phyloP scores from a whole-genome alignment of 2,888 invertebrate species.

The Rhingia rostrata region DNA sequence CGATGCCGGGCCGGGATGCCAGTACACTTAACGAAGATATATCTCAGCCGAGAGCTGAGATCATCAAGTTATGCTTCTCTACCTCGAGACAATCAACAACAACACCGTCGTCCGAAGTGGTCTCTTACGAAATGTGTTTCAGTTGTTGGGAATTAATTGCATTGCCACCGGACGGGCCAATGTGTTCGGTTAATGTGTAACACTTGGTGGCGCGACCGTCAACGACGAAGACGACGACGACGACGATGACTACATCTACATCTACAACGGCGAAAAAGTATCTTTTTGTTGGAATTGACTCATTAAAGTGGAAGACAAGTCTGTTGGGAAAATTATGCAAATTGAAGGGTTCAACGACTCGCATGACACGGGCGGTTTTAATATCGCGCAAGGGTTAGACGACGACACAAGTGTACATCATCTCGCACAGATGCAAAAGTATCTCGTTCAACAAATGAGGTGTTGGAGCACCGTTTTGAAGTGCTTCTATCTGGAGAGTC shows the following conservation, averaged over 20 bases:
- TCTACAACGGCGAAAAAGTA: not conserved
- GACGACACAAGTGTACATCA: conserved; percentile 22
- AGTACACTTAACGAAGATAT: conserved; percentile 38
- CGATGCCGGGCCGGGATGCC: conserved; percentile 1
- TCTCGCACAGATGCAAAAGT: conserved; percentile 27
- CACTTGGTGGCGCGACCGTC: conserved; percentile 28
- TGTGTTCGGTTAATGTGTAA: conserved; percentile 65
- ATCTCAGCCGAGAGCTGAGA: conserved; percentile 43
- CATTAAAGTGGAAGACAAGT: conserved; percentile 30
- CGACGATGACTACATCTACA: no score
- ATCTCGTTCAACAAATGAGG: conserved; percentile 54
- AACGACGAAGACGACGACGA: conserved; percentile 8
- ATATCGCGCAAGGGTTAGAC: conserved; percentile 4
- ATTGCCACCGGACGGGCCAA: conserved; percentile 59
- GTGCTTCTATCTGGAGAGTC: conserved; percentile 17
- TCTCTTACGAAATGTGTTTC: conserved; percentile 59
- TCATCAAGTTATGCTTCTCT: conserved; percentile 53
- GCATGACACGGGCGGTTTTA: conserved; percentile 34
- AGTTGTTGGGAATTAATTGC: conserved; percentile 66
- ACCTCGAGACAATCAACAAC: conserved; percentile 4
- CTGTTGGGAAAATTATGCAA: conserved; percentile 69
- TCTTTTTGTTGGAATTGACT: conserved; percentile 39
- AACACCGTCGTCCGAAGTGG: conserved; percentile 5
- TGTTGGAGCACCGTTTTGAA: conserved; percentile 41
- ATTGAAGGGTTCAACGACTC: conserved; percentile 69